Base-by-base conservation (phyloP, 2,797 vertebrate species). In the Mycteria americana region DNA sequence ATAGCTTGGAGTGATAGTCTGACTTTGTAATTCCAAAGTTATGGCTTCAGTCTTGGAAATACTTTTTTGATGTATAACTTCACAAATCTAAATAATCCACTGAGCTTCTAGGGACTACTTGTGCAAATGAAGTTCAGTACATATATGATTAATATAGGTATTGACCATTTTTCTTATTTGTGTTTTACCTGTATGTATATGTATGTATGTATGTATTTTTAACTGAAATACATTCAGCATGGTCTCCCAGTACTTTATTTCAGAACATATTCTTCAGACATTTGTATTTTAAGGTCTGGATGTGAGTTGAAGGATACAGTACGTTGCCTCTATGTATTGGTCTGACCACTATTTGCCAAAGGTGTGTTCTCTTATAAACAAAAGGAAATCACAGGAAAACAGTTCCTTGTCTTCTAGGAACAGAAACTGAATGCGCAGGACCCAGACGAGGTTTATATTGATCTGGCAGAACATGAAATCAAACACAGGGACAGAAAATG, bases 391-490 rank as follows among this genome's bases (percentile, higher is more conserved):
- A 41, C 37, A 76, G 50, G 21, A 90, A 83, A 93, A 65, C 30
- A 35, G 30, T 48, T 95, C 45, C 31, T 69, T 79, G 62, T 88
- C 80, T 92, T 89, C 73, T 85, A 81, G 85, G 68, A 95, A 41
- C 33, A 81, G 50, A 78, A 72, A 54, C 53, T 90, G 75, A 89
- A 62, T 39, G 72, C 1, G 0, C 68, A 75, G 51, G 62, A 57
- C 45, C 54, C 51, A 96, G 93, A 95, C 92, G 90, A 95, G 69
- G 48, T 96, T 95, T 92, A 18, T 86, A 93, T 94, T 90, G 93
- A 96, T 97, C 82, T 81, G 59, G 28, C 41, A 95, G 89, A 96
- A 85, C 84, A 81, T 59, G 81, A 94, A 91, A 79, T 89, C 67
- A 84, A 89, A 81, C 7, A 24, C 28, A 73, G 70, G 85, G 77